phyloP scores from a whole-genome alignment of 2,113 vertebrate species.

The Clarias batrachus region DNA sequence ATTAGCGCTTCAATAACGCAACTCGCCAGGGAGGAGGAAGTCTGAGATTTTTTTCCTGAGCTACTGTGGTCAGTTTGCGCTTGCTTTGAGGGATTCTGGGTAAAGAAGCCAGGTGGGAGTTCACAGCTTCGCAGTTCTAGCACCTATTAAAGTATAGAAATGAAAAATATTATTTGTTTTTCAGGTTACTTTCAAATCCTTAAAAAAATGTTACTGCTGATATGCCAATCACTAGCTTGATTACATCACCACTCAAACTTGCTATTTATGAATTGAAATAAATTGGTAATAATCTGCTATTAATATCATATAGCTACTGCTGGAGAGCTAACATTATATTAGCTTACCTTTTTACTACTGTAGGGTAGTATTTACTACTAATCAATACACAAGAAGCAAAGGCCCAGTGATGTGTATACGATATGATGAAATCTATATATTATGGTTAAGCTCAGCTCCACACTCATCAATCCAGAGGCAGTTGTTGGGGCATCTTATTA shows the following conservation, averaged over 20 bases:
- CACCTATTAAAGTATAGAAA: conserved; percentile 56
- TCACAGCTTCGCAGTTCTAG: conserved; percentile 74
- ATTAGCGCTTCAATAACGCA: conserved; percentile 66
- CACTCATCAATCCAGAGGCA: neutral
- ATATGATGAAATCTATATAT: neutral
- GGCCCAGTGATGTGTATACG: neutral
- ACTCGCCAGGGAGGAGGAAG: conserved; percentile 25
- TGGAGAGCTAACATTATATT: neutral
- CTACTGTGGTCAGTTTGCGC: conserved; percentile 52
- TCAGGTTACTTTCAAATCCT: neutral
- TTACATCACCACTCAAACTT: neutral
- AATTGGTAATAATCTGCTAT: neutral
- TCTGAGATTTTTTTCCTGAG: conserved; percentile 40
- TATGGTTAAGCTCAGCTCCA: neutral
- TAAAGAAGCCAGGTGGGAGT: conserved; percentile 69
- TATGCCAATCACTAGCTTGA: neutral
- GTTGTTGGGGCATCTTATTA: conserved; percentile 1
- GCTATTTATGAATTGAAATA: neutral
- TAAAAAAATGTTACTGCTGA: neutral
- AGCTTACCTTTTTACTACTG: too few species aligned
- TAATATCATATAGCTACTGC: neutral
- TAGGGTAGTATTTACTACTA: neutral
- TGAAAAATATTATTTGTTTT: neutral
- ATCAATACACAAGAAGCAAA: neutral
- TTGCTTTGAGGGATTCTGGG: conserved; percentile 54